A percentile compares a stretch with the other conserved stretches of the same genome.
phyloP scores from a whole-genome alignment of 2,113 vertebrate genomes.

The Takifugu flavidus region DNA sequence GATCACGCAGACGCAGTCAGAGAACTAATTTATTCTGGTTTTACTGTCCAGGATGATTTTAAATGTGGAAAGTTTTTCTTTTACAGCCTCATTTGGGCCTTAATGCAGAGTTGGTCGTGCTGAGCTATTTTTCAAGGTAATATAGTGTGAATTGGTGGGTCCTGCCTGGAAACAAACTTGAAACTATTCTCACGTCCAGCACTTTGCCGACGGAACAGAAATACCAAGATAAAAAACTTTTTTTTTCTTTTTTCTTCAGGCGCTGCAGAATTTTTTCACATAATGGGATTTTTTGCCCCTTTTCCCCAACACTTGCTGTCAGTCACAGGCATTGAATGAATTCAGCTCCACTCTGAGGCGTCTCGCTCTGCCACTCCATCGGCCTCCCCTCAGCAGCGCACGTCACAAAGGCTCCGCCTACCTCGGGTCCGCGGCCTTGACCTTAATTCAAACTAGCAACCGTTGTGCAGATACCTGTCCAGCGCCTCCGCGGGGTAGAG shows the following conservation, averaged over 20 bases:
- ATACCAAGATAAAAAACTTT: neutral
- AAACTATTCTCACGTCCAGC: neutral
- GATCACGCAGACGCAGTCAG: neutral
- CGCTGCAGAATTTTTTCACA: constrained; percentile 26
- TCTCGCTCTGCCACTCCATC: constrained; percentile 47
- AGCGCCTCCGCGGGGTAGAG: constrained; percentile 76
- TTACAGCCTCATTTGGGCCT: too few relatives aligned
- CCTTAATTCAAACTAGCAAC: constrained; percentile 10
- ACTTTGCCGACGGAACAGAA: too few relatives aligned
- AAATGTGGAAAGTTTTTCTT: too few relatives aligned
- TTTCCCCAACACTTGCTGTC: constrained; percentile 27
- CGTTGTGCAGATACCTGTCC: constrained; percentile 76
- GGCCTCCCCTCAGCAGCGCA: constrained; percentile 31
- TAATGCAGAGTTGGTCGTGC: neutral
- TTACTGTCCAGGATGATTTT: too few relatives aligned
- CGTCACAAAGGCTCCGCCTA: constrained; percentile 2
- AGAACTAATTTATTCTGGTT: neutral
- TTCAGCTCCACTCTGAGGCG: constrained; percentile 33
- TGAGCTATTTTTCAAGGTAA: neutral
- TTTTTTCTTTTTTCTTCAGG: neutral
- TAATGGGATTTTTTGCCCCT: constrained; percentile 20
- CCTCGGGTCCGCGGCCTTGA: neutral
- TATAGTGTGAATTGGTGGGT: constrained; percentile 2
- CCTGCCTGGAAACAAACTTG: neutral
- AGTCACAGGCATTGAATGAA: constrained; percentile 49